Base-by-base conservation (phyloP, 2,888 invertebrate species). In the Diarsia brunnea region DNA sequence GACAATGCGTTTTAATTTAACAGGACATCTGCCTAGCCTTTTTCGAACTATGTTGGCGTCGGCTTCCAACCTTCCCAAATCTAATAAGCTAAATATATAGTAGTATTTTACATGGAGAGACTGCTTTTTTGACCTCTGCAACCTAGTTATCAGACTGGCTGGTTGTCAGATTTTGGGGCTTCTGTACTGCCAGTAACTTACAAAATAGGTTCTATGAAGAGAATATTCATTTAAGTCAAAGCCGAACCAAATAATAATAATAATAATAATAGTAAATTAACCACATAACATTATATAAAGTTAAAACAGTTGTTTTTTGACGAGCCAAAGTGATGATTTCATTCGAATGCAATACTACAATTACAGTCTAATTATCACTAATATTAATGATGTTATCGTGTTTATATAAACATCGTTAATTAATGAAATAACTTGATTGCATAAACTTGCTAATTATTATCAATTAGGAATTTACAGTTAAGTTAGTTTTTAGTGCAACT, bases 351-450 rank as follows among this genome's bases (percentile, higher is more conserved):
- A 67, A 79, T 67, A 79, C 79, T 45, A 69, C 47, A 79, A 79
- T 79, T 84, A 73, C n/a, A 60, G 63, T 24, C 24, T 16, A 66
- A 76, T 76, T 74, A 81, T 63, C 66, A 31, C 49, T n/a, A 70
- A 70, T 71, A 31, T 38, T 8, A 69, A 7, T 51, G 49, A 68
- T 45, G 61, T 51, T 83, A 68, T 69, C 80, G 63, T 67, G 79
- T 70, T 82, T 84, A 73, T 72, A 75, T 69, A 75, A 82, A 73
- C 64, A 74, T 60, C 11, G 58, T 55, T 82, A 66, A 73, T 79
- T 63, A 24, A 55, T 55, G 69, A 75, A 79, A 61, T 31, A 49
- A 65, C 71, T 78, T 79, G 75, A 85, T 84, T 73, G 53, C 65
- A 47, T 58, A 82, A 14, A 73, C n/a, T 81, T 68, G 73, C 63